Evolutionary conservation across 2,113 vertebrate genomes (phyloP), one percentile per base, ranked within the genome.

Genomic region (Nesogale talazaci): DNA sequence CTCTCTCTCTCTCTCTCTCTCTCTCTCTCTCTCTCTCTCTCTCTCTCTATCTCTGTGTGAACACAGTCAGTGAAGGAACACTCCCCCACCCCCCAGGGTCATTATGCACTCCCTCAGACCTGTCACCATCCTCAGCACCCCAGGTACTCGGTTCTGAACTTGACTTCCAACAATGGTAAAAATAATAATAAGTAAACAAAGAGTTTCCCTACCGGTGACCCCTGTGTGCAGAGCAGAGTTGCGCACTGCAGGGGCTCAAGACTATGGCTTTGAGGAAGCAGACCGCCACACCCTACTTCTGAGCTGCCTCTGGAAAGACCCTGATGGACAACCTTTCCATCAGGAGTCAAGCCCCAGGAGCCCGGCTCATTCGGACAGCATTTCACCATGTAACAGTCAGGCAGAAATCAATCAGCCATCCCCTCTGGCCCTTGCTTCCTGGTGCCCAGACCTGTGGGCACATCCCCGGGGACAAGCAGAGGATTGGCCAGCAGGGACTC

Each of bases 401-500:
- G 34, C 63, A 82, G 67, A 87, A 82, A 34, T 67, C 61, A 27
- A 36, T 19, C 56, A 4, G 8, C 61, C 34, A 0, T 65, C 56
- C 65, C 11, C 27, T 11, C 14, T 2, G 0, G 34, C 5, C 42
- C 69, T 4, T 65, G 40, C 4, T 23, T 75, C 40, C 77, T 10
- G 2, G 65, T 1, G 36, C 72, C 38, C 82, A 40, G n/a, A 22
- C 16, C 3, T 11, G 1, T 1, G 29, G 29, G 34, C 31, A 20
- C 40, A 1, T 3, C 34, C 12, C 11, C 0, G 0, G 6, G 2
- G 38, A 8, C 1, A 17, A 23, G 16, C 70, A 14, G 75, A 27
- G 25, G 63, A 27, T 3, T 2, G 29, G 25, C 8, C 63, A 65
- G 63, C 23, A 65, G 72, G 38, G 61, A 36, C 0, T 20, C 46